A percentile compares a stretch with the other conserved stretches of the same genome.
These are phyloP conservation scores for Choloepus hoffmanni DNA, from an alignment of 2,113 vertebrate genomes.

Conservation along the genomic window DNA sequence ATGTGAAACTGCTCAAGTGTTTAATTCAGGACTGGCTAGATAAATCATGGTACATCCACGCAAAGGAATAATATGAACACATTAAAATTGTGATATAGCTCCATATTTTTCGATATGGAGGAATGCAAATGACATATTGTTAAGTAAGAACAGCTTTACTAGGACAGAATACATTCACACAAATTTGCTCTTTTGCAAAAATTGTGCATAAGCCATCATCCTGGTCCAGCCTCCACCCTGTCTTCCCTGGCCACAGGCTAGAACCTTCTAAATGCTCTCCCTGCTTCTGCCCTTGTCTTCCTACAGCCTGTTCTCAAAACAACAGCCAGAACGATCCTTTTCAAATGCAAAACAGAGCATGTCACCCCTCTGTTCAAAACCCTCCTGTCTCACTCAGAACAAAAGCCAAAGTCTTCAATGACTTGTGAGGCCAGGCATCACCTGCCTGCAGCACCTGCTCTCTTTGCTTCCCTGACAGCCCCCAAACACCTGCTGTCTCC, in stretches of 20 bases:
- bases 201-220: neutral
- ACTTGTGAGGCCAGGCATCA: rapidly evolving
- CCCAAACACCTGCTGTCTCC: neutral
- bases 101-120: neutral
- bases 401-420: neutral
- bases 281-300: neutral
- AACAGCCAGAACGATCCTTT: too few relatives aligned
- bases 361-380: neutral
- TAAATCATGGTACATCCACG: neutral
- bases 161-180: neutral
- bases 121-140: neutral
- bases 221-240: rapidly evolving
- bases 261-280: neutral
- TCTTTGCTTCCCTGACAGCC: neutral
- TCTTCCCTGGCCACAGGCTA: neutral
- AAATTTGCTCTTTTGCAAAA: neutral
- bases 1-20: neutral
- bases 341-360: neutral
- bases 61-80: neutral
- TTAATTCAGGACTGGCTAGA: neutral
- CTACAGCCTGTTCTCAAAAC: neutral
- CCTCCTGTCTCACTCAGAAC: neutral
- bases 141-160: neutral
- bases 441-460: too few relatives aligned
- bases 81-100: neutral